Evolutionary conservation across 23 tunicate genomes (phyloP), one percentile per base, ranked within the genome.

Genomic region (Botrylloides violaceus): DNA sequence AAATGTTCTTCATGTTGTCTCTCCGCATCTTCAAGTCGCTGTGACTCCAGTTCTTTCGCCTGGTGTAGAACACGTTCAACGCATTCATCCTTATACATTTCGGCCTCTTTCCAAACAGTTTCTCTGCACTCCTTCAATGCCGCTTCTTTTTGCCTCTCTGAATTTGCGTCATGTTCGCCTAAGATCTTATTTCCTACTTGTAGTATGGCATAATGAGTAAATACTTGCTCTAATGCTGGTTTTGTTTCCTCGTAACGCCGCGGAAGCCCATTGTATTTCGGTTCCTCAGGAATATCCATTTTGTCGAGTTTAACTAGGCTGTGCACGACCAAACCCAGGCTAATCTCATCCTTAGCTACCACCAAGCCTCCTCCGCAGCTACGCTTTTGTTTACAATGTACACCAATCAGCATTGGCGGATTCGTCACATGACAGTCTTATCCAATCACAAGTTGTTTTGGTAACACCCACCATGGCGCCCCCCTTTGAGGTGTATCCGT

Each of bases 161-260:
- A 31, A 33, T 58, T 36, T 50, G 76, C 68, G 6, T 76, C 53
- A 36, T 59, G 23, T 70, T 81, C 27, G 0, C 39, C 70, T 30
- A 56, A 58, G 49, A 87, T 76, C 29, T 68, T 70, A 23, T 76
- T 63, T 32, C 95, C 95, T 56, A 87, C 80, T 22, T 70, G 84
- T 24, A 85, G 30, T 27, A 87, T 87, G 38, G 71, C 24, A 25
- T 27, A 31, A 32, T 87, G 95, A 21, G 85, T 62, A 62, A 80
- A 87, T 6, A 76, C 95, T 81, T 87, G 95, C 29, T 81, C 72
- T 2, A 87, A 43, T 49, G 95, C 95, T 22, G 95, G 95, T 36
- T 87, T 80, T 43, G 95, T 87, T 27, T 87, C 95, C 53, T 87
- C 95, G 72, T 87, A 87, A 34, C 79, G 70, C 36, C 82, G 73